Evolutionary conservation across 2,888 invertebrate species (phyloP), one percentile per base, ranked within the genome.

Genomic region (Oxycera nigricornis): DNA sequence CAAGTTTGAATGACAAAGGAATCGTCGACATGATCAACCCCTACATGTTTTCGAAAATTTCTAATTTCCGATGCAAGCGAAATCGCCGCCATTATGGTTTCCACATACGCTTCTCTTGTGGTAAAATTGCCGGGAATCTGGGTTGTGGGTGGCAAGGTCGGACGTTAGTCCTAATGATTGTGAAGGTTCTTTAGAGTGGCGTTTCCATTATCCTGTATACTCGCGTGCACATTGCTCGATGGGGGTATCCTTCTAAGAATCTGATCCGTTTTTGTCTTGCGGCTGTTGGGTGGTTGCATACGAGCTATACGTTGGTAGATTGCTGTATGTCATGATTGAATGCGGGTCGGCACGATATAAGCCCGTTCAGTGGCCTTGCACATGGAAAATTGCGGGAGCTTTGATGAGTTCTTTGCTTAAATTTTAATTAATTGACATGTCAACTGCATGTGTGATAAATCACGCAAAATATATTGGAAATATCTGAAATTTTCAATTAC

Each of bases 61-160:
- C 65, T 65, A 65, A 65, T 65, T 65, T 65, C 65, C 65, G 65
- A 65, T 65, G 30, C 65, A 65, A 41, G 26, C 30, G 41, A 65
- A 65, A 65, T 65, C 65, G 24, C 22, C 24, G 20, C 65, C 28
- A 65, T 65, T 35, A 30, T 1, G 65, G 11, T 22, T 65, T 65
- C 41, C 65, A 65, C 26, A 31, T 31, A 6, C 28, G 61, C 61
- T 14, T 46, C 24, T 22, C 20, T 55, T 14, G n/a, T 24, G 20
- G 24, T 14, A 9, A 39, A 39, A n/a, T n/a, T n/a, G n/a, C n/a
- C n/a, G n/a, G 17, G 14, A 17, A 46, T 46, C 46, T 14, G 46
- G 46, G 46, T 46, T 7, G 46, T n/a, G 46, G 46, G 46, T n/a
- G 17, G 46, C 14, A 46, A 46, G 46, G 14, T 3, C 14, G 46